Percentiles rank a stretch among this genome's conserved stretches.
Evolutionary conservation across 2,888 invertebrate species (phyloP).

Genomic region (Agonopterix subpropinquella): DNA sequence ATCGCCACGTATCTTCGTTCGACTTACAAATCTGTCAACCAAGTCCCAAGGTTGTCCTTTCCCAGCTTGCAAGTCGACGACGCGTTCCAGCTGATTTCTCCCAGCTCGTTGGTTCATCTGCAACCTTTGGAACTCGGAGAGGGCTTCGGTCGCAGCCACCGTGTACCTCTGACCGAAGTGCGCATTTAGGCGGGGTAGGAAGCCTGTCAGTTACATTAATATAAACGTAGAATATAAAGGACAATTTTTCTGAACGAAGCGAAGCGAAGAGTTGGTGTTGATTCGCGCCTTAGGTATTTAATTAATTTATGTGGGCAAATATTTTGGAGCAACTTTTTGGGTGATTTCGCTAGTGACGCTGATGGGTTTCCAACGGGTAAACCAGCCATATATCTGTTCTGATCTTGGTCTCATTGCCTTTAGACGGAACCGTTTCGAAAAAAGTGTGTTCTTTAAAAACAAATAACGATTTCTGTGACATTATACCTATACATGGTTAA

Average conservation of each 20-base stretch:
- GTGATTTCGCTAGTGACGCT: not conserved
- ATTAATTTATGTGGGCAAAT: too few species aligned
- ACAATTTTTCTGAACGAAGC: not conserved
- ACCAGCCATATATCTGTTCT: too few species aligned
- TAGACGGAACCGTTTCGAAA: too few species aligned
- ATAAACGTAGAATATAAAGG: not conserved
- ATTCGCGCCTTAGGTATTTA: too few species aligned
- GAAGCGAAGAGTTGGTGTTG: too few species aligned
- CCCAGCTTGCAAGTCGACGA: slow-evolving; percentile 77
- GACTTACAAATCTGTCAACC: slow-evolving; percentile 77
- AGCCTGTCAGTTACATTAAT: slow-evolving; percentile 56
- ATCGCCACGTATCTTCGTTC: slow-evolving; percentile 6
- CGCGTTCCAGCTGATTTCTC: slow-evolving; percentile 74
- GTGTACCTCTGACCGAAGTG: slow-evolving; percentile 83
- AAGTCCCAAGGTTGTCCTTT: slow-evolving; percentile 77
- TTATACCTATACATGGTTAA: too few species aligned
- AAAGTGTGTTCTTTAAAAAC: too few species aligned
- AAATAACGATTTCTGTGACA: too few species aligned
- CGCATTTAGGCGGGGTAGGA: slow-evolving; percentile 79
- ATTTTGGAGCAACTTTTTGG: too few species aligned
- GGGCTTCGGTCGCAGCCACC: slow-evolving; percentile 82
- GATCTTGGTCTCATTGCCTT: too few species aligned
- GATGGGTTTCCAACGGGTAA: too few species aligned
- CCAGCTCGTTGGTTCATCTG: slow-evolving; percentile 77
- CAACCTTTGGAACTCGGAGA: slow-evolving; percentile 81